Percentiles rank a stretch among this genome's conserved stretches.
Conservation (phyloP, 2,797 vertebrate species). For the Phalanger gymnotis region DNA sequence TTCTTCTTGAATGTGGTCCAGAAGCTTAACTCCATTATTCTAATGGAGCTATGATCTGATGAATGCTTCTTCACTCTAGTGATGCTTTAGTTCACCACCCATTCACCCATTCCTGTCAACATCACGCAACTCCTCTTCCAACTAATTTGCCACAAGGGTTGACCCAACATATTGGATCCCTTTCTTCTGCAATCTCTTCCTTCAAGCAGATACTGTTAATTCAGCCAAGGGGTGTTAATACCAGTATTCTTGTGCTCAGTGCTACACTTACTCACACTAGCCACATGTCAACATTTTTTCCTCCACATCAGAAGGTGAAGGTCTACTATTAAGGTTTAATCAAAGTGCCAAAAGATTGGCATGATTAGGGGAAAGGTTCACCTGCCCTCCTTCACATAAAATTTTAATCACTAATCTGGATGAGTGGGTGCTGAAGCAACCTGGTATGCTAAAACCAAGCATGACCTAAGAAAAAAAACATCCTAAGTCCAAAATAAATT, state of each 20-base stretch:
- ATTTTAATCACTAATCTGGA: slow-evolving; percentile 18
- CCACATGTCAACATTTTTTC: slow-evolving; percentile 15
- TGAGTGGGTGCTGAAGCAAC: slow-evolving; percentile 1
- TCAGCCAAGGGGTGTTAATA: slow-evolving; percentile 21
- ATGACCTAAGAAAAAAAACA: slow-evolving; percentile 41
- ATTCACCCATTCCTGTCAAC: not conserved
- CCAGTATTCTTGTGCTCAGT: not conserved
- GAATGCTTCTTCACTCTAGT: not conserved
- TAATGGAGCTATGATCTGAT: not conserved
- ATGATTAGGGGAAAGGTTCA: not conserved
- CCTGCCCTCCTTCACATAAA: slow-evolving; percentile 11
- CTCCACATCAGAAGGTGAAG: slow-evolving; percentile 15
- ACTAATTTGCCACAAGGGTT: not conserved
- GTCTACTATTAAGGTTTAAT: slow-evolving; percentile 13
- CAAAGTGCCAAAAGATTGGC: slow-evolving; percentile 26
- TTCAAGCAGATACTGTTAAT: slow-evolving; percentile 33
- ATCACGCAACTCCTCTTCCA: not conserved
- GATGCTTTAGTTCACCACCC: not conserved
- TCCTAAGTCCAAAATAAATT: slow-evolving; percentile 34
- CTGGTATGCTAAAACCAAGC: not conserved
- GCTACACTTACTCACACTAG: not conserved
- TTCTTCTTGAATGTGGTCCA: not conserved
- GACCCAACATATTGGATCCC: not conserved
- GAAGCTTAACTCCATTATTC: not conserved
- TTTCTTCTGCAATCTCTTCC: not conserved